Percentiles rank a stretch among this genome's conserved stretches.
These are phyloP conservation scores for Bubo blakistoni DNA, from an alignment of 2,113 vertebrate genomes.

Conservation along the genomic window DNA sequence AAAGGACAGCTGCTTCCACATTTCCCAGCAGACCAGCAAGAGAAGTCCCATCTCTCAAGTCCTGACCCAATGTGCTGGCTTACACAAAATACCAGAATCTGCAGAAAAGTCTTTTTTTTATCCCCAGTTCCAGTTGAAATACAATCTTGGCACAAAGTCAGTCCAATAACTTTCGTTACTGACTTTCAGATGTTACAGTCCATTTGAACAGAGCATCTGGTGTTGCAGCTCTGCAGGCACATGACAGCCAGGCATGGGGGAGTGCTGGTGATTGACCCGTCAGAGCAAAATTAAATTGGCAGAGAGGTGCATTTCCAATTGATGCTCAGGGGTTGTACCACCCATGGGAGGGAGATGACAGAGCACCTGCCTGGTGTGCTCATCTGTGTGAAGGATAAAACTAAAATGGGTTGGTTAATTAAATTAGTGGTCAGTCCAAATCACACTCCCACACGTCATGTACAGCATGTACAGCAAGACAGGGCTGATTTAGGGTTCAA, in stretches of 20 bases:
- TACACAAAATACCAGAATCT: not conserved
- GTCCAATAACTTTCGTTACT: not conserved
- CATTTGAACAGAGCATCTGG: not conserved
- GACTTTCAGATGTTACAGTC: not conserved
- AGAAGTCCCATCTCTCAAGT: not conserved
- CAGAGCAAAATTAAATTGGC: not conserved
- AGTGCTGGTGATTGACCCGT: not conserved
- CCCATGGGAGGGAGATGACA: not conserved
- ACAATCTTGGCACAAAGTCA: not conserved
- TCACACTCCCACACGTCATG: accelerated
- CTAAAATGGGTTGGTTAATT: not conserved
- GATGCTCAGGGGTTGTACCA: not conserved
- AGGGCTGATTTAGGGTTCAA: not conserved
- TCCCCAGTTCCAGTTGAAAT: not conserved
- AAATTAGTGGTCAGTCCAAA: not conserved
- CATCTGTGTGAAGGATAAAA: not conserved
- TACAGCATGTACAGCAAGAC: accelerated
- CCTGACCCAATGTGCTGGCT: not conserved
- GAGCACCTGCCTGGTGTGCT: not conserved
- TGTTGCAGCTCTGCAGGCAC: not conserved
- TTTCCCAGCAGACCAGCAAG: not conserved
- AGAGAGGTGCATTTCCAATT: not conserved
- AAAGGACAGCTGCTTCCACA: not conserved
- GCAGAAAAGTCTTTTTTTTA: not conserved
- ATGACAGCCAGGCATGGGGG: not conserved